Evolutionary conservation across 2,797 vertebrate species (phyloP).

Genomic region (Platalea minor): DNA sequence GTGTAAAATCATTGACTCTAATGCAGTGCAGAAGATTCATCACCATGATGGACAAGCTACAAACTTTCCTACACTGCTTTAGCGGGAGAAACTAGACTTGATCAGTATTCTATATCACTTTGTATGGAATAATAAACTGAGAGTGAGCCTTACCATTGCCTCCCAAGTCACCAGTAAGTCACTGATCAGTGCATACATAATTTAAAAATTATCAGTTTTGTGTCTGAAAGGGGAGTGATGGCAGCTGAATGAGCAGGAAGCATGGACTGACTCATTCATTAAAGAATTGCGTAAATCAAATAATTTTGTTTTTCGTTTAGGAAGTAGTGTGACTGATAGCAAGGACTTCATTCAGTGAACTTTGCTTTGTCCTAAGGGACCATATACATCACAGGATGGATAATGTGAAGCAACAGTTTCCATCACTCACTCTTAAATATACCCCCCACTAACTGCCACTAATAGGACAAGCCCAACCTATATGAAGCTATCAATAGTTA

Average conservation of each 20-base stretch:
- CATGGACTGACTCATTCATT: background rate
- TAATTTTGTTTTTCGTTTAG: background rate
- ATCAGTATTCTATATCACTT: background rate
- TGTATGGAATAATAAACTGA: background rate
- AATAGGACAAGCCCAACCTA: background rate
- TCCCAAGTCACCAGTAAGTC: background rate
- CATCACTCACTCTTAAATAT: background rate
- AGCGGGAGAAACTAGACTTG: background rate
- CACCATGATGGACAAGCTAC: background rate
- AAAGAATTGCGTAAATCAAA: background rate
- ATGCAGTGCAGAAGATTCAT: background rate
- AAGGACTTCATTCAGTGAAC: background rate
- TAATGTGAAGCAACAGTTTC: background rate
- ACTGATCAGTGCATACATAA: background rate
- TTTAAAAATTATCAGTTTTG: background rate
- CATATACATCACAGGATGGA: background rate
- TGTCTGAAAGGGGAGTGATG: background rate
- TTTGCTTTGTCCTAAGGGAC: constrained; percentile 5
- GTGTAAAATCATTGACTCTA: background rate
- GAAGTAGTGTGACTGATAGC: background rate
- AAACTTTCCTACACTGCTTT: background rate
- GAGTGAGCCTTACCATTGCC: background rate
- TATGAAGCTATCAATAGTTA: background rate
- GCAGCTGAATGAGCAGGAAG: background rate
- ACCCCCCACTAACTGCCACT: background rate